These are phyloP conservation scores for Anthophora plumipes DNA, from an alignment of 2,888 invertebrate genomes.

Conservation along the genomic window DNA sequence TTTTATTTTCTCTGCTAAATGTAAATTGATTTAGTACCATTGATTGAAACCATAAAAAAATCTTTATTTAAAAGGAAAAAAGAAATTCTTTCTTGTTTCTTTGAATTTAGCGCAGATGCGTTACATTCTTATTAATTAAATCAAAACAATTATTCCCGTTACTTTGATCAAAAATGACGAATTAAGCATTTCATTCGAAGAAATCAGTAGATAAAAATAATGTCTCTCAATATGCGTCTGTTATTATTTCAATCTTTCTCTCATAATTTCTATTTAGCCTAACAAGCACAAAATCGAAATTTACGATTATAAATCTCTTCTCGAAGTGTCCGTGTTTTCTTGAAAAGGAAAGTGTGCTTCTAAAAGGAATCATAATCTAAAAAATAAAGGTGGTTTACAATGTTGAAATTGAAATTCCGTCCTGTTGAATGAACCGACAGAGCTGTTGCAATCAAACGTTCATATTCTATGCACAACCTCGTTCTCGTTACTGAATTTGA, in stretches of 20 bases:
- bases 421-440: not conserved
- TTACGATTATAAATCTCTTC: conserved; percentile 28
- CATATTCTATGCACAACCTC: conserved; percentile 31
- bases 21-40: no score
- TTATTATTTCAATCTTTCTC: conserved; percentile 25
- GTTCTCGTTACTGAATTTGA: conserved; percentile 45
- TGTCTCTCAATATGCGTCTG: conserved; percentile 31
- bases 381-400: conserved; percentile 31
- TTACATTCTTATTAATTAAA: no score
- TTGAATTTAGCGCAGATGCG: no score
- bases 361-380: not conserved
- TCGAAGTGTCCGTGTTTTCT: conserved; percentile 1
- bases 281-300: conserved; percentile 17
- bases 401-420: conserved; percentile 58
- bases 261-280: conserved; percentile 19
- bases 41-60: no score
- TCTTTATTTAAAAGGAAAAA: no score
- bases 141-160: no score
- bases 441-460: conserved; percentile 40
- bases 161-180: no score
- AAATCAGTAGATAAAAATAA: no score
- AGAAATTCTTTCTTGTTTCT: no score
- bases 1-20: no score
- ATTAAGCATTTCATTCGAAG: no score
- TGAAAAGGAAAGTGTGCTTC: conserved; percentile 16